Evolutionary conservation across 2,797 vertebrate genomes (phyloP), one percentile per base, ranked within the genome.

Genomic region (Octomys mimax): DNA sequence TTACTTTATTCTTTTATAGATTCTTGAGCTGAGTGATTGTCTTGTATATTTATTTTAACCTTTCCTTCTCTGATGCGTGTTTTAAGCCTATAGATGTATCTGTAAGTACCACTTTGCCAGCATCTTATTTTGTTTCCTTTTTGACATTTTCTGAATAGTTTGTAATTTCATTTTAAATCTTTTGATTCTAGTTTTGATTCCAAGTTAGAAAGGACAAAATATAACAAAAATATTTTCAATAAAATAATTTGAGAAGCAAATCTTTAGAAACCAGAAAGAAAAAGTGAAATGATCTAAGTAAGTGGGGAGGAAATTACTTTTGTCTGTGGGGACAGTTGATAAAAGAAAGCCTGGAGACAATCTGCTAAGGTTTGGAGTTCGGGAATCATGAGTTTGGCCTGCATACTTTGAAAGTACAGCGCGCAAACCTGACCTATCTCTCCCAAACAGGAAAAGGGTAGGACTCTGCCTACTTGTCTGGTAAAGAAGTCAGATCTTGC

Each of bases 191-290:
- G 36, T 6, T 77, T 57, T 78, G 82, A 87, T 36, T 89, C 89
- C 24, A 46, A 88, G 92, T 54, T 13, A 93, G 36, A 39, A 93
- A 88, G 49, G n/a, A 81, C 1, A 91, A 95, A 96, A 90, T 39
- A 62, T n/a, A 71, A 78, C 83, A 87, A 92, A 96, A 94, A 93
- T 79, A 39, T 39, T 88, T 85, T 78, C 73, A 91, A 49, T 82
- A 24, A 82, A 82, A 73, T 59, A 52, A 22, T 42, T 92, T 87
- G n/a, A 83, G 87, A 84, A 88, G 84, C 33, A 85, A 71, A 9
- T 85, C 75, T 95, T 54, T 90, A 71, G 57, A 88, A 19, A 18
- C 18, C 61, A 61, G 46, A 81, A 93, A 46, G 49, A 52, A 89
- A 86, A 52, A 61, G 39, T 68, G 68, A 75, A 61, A 62, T 89